Evolutionary conservation across 2,797 vertebrate genomes (phyloP).

Genomic region (Pipistrellus pygmaeus): DNA sequence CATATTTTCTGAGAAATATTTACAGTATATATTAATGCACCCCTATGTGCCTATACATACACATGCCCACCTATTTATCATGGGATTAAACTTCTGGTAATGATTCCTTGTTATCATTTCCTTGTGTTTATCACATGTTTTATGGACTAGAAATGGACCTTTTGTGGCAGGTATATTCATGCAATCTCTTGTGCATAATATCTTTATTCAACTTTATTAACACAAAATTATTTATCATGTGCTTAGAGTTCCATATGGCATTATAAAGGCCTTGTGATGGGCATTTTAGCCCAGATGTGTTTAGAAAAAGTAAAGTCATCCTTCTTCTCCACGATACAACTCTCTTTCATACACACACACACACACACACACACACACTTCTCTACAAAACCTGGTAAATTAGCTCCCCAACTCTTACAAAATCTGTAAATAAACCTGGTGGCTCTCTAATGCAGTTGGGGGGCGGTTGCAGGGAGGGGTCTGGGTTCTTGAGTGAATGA

Average conservation of each 20-base stretch:
- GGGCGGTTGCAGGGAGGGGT: too few relatives aligned
- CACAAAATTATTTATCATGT: not conserved
- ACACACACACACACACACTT: not conserved
- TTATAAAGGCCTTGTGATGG: not conserved
- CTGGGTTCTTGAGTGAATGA: not conserved
- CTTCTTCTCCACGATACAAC: not conserved
- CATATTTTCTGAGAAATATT: slow-evolving; percentile 8
- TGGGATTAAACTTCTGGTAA: not conserved
- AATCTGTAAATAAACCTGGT: slow-evolving; percentile 31
- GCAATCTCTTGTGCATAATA: not conserved
- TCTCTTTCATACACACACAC: not conserved
- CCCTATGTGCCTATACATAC: not conserved
- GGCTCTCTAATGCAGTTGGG: not conserved
- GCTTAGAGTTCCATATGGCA: not conserved
- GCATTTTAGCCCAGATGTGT: not conserved
- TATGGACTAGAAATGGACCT: not conserved
- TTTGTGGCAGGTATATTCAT: not conserved
- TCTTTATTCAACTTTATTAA: slow-evolving; percentile 35
- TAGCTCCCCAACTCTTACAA: not conserved
- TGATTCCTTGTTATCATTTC: slow-evolving; percentile 1
- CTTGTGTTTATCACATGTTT: not conserved
- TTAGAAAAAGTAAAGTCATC: slow-evolving; percentile 26
- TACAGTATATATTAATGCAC: not conserved
- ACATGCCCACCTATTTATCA: not conserved
- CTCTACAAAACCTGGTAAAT: slow-evolving; percentile 22